phyloP scores from a whole-genome alignment of 2,888 invertebrate genomes.

The Pelosia muscerda region DNA sequence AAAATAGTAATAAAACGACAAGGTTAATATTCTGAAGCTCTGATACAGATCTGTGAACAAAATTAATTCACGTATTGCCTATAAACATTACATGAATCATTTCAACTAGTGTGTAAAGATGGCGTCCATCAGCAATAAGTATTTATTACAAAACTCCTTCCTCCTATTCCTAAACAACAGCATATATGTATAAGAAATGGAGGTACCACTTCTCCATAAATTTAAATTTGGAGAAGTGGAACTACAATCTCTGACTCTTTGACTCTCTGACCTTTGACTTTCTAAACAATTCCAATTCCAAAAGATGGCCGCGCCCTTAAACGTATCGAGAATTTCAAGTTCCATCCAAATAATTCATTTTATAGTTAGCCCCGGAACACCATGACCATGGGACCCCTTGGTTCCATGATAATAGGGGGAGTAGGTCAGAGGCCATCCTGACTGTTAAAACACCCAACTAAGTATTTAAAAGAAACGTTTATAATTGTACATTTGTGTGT shows the following conservation, averaged over 20 bases:
- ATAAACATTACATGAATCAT: slow-evolving; percentile 56
- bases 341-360: too few species aligned
- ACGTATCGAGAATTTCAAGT: too few species aligned
- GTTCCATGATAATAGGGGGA: too few species aligned
- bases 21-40: slow-evolving; percentile 69
- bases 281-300: too few species aligned
- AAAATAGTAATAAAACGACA: slow-evolving; percentile 68
- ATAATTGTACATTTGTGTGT: too few species aligned
- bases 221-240: too few species aligned
- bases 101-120: slow-evolving; percentile 8
- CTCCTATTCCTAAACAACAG: neutral
- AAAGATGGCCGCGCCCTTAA: too few species aligned
- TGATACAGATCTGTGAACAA: slow-evolving; percentile 62
- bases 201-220: too few species aligned
- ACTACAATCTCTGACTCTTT: too few species aligned
- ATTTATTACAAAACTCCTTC: neutral
- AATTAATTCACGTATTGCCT: slow-evolving; percentile 62
- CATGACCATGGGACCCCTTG: neutral
- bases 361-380: neutral
- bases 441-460: too few species aligned
- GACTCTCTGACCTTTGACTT: too few species aligned
- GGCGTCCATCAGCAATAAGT: neutral
- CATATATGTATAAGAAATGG: neutral
- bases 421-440: neutral
- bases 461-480: too few species aligned